Evolutionary conservation across 2,888 invertebrate genomes (phyloP).

Genomic region (Pachydiplax longipennis): DNA sequence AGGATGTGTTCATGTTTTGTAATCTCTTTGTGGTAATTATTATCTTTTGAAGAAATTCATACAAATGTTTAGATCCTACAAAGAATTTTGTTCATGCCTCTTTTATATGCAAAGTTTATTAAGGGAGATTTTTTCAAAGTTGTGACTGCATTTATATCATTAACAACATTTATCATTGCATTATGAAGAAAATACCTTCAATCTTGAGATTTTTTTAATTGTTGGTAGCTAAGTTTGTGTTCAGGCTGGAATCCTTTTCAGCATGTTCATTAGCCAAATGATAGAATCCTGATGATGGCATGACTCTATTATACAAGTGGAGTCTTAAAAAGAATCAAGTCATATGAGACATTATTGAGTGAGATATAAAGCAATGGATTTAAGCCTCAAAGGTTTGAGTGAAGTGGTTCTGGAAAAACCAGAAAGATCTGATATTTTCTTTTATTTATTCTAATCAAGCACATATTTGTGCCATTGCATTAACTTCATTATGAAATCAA

Average conservation of each 20-base stretch:
- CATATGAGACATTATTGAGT: neutral
- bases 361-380: neutral
- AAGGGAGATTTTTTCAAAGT: conserved; percentile 7
- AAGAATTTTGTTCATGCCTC: neutral
- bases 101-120: conserved; percentile 4
- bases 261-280: neutral
- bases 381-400: neutral
- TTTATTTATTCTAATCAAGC: neutral
- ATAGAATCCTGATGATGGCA: neutral
- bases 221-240: conserved; percentile 38
- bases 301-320: neutral
- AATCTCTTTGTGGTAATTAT: conserved; percentile 10
- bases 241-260: neutral
- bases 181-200: conserved; percentile 1
- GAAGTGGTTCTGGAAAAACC: neutral
- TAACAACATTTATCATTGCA: conserved; percentile 15
- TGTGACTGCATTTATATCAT: neutral
- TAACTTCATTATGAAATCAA: neutral
- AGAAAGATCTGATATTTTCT: neutral
- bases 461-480: conserved; percentile 16
- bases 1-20: conserved; percentile 25
- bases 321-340: neutral
- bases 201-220: neutral
- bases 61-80: neutral
- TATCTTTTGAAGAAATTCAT: conserved; percentile 11